phyloP scores from a whole-genome alignment of 2,797 vertebrate species.

The Carduelis carduelis region DNA sequence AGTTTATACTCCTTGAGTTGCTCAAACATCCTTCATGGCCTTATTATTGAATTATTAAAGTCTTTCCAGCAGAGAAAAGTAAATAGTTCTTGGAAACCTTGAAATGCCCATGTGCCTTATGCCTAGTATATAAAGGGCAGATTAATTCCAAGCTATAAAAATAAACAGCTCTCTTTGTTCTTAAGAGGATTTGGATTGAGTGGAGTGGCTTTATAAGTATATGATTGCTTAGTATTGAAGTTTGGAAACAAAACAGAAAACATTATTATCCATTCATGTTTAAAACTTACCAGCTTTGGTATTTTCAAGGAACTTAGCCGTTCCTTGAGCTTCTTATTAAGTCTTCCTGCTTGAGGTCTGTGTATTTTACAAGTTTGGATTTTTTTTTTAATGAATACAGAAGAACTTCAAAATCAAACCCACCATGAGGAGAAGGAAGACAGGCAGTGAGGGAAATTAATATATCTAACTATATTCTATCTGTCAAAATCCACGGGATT shows the following conservation, averaged over 20 bases:
- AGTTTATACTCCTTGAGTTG: not conserved
- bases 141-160: slow-evolving; percentile 35
- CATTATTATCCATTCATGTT: not conserved
- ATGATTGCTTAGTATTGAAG: slow-evolving; percentile 1
- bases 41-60: not conserved
- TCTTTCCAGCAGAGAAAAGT: not conserved
- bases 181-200: slow-evolving; percentile 51
- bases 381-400: not conserved
- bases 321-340: not conserved
- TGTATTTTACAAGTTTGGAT: not conserved
- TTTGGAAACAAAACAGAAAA: slow-evolving; percentile 10
- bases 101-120: not conserved
- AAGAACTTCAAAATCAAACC: not conserved
- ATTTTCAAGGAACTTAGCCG: not conserved
- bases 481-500: too few species aligned
- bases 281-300: not conserved
- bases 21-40: not conserved
- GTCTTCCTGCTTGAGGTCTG: not conserved
- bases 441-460: not conserved
- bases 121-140: not conserved
- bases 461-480: not conserved
- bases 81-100: not conserved
- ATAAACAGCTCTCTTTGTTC: slow-evolving; percentile 39
- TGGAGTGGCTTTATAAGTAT: slow-evolving; percentile 16
- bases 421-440: not conserved